These are phyloP conservation scores for Myiagra hebetior DNA, from an alignment of 2,113 vertebrate genomes.

Conservation along the genomic window DNA sequence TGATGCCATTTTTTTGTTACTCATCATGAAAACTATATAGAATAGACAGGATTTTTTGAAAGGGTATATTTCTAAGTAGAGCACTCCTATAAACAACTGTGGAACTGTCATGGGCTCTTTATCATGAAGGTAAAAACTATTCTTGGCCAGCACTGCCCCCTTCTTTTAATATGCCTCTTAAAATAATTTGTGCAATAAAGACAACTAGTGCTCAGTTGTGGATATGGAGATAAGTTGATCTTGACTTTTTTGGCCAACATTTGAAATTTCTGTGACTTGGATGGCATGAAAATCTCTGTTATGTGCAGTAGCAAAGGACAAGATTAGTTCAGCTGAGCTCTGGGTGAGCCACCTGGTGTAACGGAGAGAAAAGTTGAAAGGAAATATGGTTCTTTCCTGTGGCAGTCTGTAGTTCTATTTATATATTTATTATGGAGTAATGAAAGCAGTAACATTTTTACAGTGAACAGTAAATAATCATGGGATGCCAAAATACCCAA, in stretches of 20 bases:
- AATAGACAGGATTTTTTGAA: neutral
- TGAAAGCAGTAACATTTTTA: slow-evolving; percentile 40
- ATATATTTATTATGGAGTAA: slow-evolving; percentile 40
- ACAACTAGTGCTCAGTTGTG: neutral
- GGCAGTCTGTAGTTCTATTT: slow-evolving; percentile 18
- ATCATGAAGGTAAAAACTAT: neutral
- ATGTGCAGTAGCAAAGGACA: neutral
- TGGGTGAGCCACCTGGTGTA: neutral
- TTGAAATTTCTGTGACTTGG: neutral
- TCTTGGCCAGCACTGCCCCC: neutral
- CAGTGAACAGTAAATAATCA: slow-evolving; percentile 35
- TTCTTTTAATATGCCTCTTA: neutral
- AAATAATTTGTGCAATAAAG: neutral
- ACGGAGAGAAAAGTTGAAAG: neutral
- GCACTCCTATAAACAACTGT: neutral
- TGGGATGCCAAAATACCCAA: slow-evolving; percentile 7
- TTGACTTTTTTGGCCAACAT: neutral
- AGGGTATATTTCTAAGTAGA: neutral
- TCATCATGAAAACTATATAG: neutral
- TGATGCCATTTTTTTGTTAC: neutral
- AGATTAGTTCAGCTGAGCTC: neutral
- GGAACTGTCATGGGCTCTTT: neutral
- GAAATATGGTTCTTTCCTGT: neutral
- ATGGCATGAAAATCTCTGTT: neutral
- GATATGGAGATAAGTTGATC: neutral